A percentile compares a stretch with the other conserved stretches of the same genome.
These are phyloP conservation scores for Zapornia atra DNA, from an alignment of 2,113 vertebrate genomes.

Conservation along the genomic window DNA sequence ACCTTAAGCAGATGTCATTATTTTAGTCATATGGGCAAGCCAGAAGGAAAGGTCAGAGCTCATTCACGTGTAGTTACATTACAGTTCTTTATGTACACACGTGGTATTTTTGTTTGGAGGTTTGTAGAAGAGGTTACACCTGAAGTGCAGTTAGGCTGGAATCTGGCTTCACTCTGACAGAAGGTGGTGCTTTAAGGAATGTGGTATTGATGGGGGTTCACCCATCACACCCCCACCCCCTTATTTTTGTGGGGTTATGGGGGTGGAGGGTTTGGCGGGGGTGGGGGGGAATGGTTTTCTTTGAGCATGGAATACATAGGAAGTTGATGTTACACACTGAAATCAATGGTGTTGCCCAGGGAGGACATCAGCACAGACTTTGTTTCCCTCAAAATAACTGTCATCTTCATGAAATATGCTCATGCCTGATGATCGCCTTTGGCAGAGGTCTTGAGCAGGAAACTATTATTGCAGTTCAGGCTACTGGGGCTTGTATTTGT, in stretches of 20 bases:
- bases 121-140: neutral
- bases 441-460: neutral
- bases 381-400: neutral
- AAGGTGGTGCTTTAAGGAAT: neutral
- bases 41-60: slow-evolving; percentile 36
- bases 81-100: neutral
- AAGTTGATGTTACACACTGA: neutral
- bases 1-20: slow-evolving; percentile 52
- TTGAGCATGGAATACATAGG: rapidly evolving
- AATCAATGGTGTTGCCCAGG: neutral
- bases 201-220: neutral
- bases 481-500: neutral
- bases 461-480: neutral
- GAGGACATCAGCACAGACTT: neutral
- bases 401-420: neutral
- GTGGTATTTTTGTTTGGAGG: neutral
- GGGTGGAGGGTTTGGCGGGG: too few species aligned
- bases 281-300: neutral
- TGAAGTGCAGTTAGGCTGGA: neutral
- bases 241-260: neutral
- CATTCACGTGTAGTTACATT: neutral
- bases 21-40: slow-evolving; percentile 26
- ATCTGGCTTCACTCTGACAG: neutral
- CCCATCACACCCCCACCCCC: too few species aligned
- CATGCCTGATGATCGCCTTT: neutral